Percentiles rank a stretch among this genome's conserved stretches.
phyloP scores from a whole-genome alignment of 37 sponge, comb jelly and placozoan species.

The Axinella damicornis region DNA sequence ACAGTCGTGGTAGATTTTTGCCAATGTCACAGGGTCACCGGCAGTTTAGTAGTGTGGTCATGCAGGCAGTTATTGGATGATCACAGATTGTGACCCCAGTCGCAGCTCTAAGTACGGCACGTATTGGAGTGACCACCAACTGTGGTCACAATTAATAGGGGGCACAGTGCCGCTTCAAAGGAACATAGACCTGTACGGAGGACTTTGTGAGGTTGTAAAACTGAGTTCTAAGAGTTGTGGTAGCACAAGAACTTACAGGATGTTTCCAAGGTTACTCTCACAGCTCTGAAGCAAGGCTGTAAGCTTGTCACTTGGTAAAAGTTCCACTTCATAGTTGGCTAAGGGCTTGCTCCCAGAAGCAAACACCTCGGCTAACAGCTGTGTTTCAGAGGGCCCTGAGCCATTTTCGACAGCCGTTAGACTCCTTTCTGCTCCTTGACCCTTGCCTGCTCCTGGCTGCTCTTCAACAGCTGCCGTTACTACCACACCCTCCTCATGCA shows the following conservation, averaged over 20 bases:
- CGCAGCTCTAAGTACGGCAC: too few species aligned
- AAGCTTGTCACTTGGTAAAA: conserved; percentile 12
- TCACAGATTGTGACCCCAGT: too few species aligned
- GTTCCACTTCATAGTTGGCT: conserved; percentile 8
- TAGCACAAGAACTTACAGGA: conserved; percentile 22
- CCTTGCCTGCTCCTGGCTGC: background rate
- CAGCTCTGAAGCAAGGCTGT: conserved; percentile 18
- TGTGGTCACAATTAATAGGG: too few species aligned
- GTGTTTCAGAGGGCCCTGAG: background rate
- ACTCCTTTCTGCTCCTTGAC: background rate
- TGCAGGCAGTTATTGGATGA: too few species aligned
- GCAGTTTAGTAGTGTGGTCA: too few species aligned
- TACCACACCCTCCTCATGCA: background rate
- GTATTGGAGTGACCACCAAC: background rate
- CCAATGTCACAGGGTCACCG: too few species aligned
- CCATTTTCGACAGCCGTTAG: background rate
- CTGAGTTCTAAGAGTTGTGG: too few species aligned
- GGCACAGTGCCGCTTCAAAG: too few species aligned
- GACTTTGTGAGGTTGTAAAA: too few species aligned
- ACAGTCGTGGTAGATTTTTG: too few species aligned
- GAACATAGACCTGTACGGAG: too few species aligned
- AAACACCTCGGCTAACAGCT: conserved; percentile 7
- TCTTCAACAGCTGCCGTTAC: background rate
- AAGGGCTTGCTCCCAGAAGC: background rate
- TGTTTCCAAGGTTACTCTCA: conserved; percentile 16